These are phyloP conservation scores for Erethizon dorsatum DNA, from an alignment of 2,797 vertebrate genomes.

Conservation along the genomic window DNA sequence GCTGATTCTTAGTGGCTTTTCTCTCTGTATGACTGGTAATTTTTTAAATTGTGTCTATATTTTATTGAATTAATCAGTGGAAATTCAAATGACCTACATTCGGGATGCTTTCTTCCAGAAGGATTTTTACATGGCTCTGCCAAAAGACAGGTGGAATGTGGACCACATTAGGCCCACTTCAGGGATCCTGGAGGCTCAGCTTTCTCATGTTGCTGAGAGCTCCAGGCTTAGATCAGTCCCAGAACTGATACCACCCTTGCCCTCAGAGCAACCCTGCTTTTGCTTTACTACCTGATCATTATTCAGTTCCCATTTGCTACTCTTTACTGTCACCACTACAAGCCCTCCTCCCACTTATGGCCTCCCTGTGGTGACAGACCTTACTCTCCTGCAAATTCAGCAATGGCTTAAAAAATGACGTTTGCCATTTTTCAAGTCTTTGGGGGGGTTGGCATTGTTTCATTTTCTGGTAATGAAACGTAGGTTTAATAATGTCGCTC, in stretches of 20 bases:
- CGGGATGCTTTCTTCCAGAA: neutral
- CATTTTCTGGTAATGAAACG: neutral
- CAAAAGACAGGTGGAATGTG: neutral
- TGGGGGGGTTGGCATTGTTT: neutral
- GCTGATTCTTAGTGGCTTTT: neutral
- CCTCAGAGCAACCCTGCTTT: neutral
- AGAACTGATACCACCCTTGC: neutral
- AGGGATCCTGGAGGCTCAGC: neutral
- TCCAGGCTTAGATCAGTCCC: neutral
- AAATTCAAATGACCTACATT: neutral
- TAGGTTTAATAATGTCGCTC: neutral
- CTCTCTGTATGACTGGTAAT: neutral
- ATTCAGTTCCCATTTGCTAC: neutral
- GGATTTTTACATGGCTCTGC: neutral
- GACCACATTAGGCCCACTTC: neutral
- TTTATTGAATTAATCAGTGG: neutral
- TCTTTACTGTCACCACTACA: neutral
- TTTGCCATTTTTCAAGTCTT: conserved; percentile 6
- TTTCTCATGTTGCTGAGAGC: neutral
- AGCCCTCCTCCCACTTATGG: neutral
- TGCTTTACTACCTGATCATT: neutral
- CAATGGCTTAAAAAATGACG: neutral
- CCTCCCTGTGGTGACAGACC: neutral
- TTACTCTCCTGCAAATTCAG: neutral
- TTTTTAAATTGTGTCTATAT: neutral